Evolutionary conservation across 2,888 invertebrate species (phyloP).

Genomic region (Drosophila formosana): DNA sequence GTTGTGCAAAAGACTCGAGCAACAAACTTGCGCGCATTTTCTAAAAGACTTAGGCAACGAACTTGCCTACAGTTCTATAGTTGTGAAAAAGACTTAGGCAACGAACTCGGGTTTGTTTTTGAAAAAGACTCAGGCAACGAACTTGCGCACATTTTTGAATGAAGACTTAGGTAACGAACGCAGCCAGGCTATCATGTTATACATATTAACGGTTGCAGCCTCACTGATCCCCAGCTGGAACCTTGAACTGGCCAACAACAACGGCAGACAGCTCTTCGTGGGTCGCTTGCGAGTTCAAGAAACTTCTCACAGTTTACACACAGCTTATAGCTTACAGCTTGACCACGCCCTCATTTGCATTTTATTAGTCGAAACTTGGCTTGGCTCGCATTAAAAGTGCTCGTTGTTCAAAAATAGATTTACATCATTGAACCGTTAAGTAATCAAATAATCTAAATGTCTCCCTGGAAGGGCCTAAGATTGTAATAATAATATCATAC

Average conservation of each 20-base stretch:
- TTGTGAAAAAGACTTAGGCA: conserved; percentile 19
- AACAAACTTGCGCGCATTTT: conserved; percentile 20
- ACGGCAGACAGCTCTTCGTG: conserved; percentile 1
- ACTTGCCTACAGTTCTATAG: conserved; percentile 4
- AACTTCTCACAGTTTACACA: conserved; percentile 12
- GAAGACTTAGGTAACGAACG: conserved; percentile 32
- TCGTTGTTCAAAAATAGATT: not conserved
- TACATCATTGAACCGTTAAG: conserved; percentile 2
- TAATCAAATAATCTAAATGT: not conserved
- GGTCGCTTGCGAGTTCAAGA: conserved; percentile 26
- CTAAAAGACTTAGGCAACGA: conserved; percentile 18
- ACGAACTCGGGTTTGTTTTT: conserved; percentile 19
- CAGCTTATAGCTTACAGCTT: not conserved
- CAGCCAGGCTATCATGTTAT: conserved; percentile 6
- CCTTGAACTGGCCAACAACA: conserved; percentile 26
- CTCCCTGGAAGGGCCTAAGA: too few species aligned
- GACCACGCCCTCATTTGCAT: conserved; percentile 53
- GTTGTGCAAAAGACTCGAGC: conserved; percentile 8
- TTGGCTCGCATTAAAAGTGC: not conserved
- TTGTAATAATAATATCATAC: too few species aligned
- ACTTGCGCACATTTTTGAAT: conserved; percentile 3
- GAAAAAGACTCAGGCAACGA: conserved; percentile 17
- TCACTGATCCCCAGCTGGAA: conserved; percentile 9
- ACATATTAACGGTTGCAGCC: conserved; percentile 14
- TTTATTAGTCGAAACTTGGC: conserved; percentile 4